These are phyloP conservation scores for Glomeris maerens DNA, from an alignment of 1,140 invertebrate species.

Conservation along the genomic window DNA sequence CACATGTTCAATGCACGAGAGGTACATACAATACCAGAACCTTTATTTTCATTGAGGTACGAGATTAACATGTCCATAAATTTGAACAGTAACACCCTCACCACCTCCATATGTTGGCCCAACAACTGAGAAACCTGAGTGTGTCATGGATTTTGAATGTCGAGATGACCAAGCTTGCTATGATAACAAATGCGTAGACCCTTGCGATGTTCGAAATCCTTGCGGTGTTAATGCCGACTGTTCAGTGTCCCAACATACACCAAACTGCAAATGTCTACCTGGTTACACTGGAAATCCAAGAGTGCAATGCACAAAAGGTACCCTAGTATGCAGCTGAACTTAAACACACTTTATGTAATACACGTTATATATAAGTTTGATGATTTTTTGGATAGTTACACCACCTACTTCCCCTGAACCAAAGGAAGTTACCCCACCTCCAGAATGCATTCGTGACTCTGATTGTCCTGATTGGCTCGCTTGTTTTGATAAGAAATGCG, in stretches of 20 bases:
- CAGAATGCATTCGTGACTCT: slow-evolving; percentile 20
- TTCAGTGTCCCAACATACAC: slow-evolving; percentile 59
- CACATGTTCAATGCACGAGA: too few relatives aligned
- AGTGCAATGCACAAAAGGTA: slow-evolving; percentile 3
- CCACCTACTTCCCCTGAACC: background rate
- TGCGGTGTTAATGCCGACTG: slow-evolving; percentile 65
- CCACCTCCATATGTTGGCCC: too few relatives aligned
- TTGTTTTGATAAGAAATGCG: slow-evolving; percentile 38
- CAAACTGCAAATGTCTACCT: slow-evolving; percentile 54
- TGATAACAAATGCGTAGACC: slow-evolving; percentile 61
- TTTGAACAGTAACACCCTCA: slow-evolving; percentile 14
- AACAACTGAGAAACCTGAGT: slow-evolving; percentile 38
- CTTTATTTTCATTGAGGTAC: slow-evolving; percentile 54
- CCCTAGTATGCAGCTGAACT: too few relatives aligned
- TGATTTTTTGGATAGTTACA: background rate
- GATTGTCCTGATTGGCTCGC: slow-evolving; percentile 38
- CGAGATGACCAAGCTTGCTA: slow-evolving; percentile 58
- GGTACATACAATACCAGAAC: slow-evolving; percentile 52
- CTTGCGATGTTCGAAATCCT: slow-evolving; percentile 41
- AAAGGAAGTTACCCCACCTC: slow-evolving; percentile 16
- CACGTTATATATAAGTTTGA: background rate
- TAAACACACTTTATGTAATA: background rate
- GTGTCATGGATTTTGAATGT: slow-evolving; percentile 66
- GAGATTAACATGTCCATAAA: slow-evolving; percentile 53
- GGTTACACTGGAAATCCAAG: slow-evolving; percentile 53